Evolutionary conservation across 2,888 invertebrate genomes (phyloP), one percentile per base, ranked within the genome.

Genomic region (Ichneumoninae sp.): DNA sequence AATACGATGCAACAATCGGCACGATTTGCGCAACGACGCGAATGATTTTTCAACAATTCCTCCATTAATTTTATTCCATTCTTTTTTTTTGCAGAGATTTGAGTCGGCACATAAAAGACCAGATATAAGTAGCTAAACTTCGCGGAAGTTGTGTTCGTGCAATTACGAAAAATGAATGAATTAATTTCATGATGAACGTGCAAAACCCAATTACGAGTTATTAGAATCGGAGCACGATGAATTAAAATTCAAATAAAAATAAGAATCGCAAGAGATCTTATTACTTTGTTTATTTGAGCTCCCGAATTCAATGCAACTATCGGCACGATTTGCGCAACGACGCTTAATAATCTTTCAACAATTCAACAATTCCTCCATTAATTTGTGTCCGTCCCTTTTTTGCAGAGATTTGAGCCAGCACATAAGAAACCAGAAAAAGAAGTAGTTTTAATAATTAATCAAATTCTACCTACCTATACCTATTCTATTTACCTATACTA

Each of bases 341-440:
- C 10, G 1, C 40, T 1, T 10, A 40, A 40, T 8, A 7, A 10
- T 40, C 40, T 7, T 40, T 40, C 8, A 13, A 36, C 1, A 22
- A 22, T 22, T 22, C 22, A 13, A 36, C 0, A 22, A 22, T 22
- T 22, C 22, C 26, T 8, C 13, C 3, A 30, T 72, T 36, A 7
- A 40, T 4, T 22, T 36, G 26, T 8, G 66, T 8, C 36, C 22
- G 5, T 44, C 1, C 22, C 13, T 44, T 44, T 44, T 76, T 50
- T 40, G 72, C 94, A 98, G 98, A 93, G 98, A 98, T 94, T 94
- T 98, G 30, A 97, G 97, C 19, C 96, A 96, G 93, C 94, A 95
- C 92, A 93, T 96, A 90, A 93, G 96, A 89, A 93, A 95, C 82
- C 94, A 95, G 94, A 19, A 19, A 19, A 19, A 19, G 19, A 19